phyloP scores from a whole-genome alignment of 2,113 vertebrate genomes.

The Pteropus alecto region DNA sequence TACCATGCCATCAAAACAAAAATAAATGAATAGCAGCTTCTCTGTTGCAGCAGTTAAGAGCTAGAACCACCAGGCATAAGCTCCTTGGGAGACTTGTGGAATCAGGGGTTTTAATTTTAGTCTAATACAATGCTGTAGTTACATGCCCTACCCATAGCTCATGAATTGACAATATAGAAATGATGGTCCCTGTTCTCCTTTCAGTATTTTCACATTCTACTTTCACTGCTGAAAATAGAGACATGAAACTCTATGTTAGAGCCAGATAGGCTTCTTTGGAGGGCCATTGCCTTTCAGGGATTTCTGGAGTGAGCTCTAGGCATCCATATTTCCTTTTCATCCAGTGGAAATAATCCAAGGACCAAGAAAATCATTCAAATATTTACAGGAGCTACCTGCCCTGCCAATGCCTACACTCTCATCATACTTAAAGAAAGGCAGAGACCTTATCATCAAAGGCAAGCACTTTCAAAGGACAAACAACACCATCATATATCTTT shows the following conservation, averaged over 20 bases:
- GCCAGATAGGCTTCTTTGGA: not conserved
- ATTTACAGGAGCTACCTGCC: conserved; percentile 42
- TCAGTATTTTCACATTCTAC: not conserved
- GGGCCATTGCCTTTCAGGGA: not conserved
- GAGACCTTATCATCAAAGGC: not conserved
- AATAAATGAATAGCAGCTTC: not conserved
- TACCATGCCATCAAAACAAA: not conserved
- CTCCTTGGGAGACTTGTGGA: not conserved
- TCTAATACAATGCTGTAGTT: not conserved
- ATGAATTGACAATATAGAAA: not conserved
- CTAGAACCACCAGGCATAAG: not conserved
- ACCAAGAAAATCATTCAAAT: conserved; percentile 27
- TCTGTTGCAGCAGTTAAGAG: not conserved
- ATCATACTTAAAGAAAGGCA: conserved; percentile 1
- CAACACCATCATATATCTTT: conserved; percentile 22
- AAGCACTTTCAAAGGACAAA: conserved; percentile 31
- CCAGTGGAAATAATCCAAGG: conserved; percentile 11
- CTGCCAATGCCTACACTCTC: not conserved
- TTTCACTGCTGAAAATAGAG: not conserved
- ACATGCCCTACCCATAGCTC: not conserved
- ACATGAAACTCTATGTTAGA: not conserved
- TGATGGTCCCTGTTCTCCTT: not conserved
- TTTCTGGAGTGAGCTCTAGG: not conserved
- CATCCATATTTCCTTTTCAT: conserved; percentile 69
- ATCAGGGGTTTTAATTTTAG: not conserved